These are phyloP conservation scores for Myotis daubentonii DNA, from an alignment of 2,797 vertebrate species.

Conservation along the genomic window DNA sequence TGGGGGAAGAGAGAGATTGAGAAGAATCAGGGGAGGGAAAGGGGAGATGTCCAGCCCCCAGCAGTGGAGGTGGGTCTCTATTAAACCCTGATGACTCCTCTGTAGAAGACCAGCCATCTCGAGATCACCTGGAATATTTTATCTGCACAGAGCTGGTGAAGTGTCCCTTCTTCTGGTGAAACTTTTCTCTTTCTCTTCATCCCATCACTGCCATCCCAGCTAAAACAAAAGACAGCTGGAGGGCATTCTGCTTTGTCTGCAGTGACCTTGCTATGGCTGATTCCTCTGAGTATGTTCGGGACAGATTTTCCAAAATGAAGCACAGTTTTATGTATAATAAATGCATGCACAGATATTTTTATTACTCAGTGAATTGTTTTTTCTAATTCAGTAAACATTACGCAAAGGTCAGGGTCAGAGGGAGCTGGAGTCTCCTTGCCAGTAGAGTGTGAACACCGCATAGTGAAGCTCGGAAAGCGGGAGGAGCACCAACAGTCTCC, in stretches of 20 bases:
- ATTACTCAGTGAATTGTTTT: conserved; percentile 67
- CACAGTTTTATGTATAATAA: conserved; percentile 58
- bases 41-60: too few relatives aligned
- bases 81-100: neutral
- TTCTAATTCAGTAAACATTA: conserved; percentile 63
- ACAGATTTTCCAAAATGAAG: conserved; percentile 60
- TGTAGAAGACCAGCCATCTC: neutral
- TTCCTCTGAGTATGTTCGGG: conserved; percentile 68
- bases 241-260: conserved; percentile 25
- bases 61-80: neutral
- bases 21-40: too few relatives aligned
- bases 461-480: conserved; percentile 48
- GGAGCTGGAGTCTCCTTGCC: conserved; percentile 69
- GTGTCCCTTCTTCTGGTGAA: neutral
- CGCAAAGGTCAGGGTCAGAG: conserved; percentile 76
- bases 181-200: neutral
- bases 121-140: conserved; percentile 4
- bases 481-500: conserved; percentile 68
- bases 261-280: conserved; percentile 67
- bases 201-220: neutral
- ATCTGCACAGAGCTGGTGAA: accelerated
- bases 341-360: neutral
- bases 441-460: conserved; percentile 70
- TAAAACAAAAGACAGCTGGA: conserved; percentile 42
- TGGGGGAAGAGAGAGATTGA: too few relatives aligned